Evolutionary conservation across 1,140 invertebrate species (phyloP).

Genomic region (Drosophila funebris): DNA sequence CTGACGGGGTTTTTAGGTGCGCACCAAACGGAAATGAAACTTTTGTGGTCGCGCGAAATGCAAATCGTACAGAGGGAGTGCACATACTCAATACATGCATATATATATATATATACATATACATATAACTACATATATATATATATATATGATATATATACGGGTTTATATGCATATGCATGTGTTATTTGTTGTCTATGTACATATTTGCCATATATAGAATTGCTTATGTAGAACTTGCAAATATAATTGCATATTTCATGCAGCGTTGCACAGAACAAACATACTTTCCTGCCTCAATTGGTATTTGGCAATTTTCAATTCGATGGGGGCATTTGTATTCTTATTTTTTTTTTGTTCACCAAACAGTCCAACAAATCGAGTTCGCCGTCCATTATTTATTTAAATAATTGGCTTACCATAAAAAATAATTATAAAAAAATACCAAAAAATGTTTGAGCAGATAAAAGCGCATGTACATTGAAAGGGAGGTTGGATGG

Average conservation of each 20-base stretch:
- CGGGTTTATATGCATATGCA: not conserved
- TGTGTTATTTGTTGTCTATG: slow-evolving; percentile 11
- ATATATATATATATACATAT: slow-evolving; percentile 3
- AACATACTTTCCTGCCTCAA: slow-evolving; percentile 49
- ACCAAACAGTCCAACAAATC: slow-evolving; percentile 13
- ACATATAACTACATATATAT: not conserved
- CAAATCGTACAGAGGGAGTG: slow-evolving; percentile 33
- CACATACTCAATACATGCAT: not conserved
- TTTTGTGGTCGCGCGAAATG: slow-evolving; percentile 58
- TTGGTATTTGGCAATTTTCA: slow-evolving; percentile 67
- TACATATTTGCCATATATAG: slow-evolving; percentile 1
- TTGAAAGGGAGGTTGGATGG: not conserved
- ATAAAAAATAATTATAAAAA: slow-evolving; percentile 60
- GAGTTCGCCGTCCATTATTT: slow-evolving; percentile 57
- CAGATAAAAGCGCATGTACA: slow-evolving; percentile 35
- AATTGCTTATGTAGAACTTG: slow-evolving; percentile 25
- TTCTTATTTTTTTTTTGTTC: slow-evolving; percentile 21
- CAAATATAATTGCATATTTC: slow-evolving; percentile 69
- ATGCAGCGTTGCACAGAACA: slow-evolving; percentile 51
- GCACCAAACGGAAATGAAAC: slow-evolving; percentile 64
- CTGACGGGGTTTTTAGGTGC: slow-evolving; percentile 30
- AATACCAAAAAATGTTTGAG: slow-evolving; percentile 33
- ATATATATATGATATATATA: slow-evolving; percentile 3
- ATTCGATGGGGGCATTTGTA: slow-evolving; percentile 28
- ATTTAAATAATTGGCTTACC: slow-evolving; percentile 75